A percentile compares a stretch with the other conserved stretches of the same genome.
Conservation (phyloP, 2,113 vertebrate species). For the Mustela lutreola region DNA sequence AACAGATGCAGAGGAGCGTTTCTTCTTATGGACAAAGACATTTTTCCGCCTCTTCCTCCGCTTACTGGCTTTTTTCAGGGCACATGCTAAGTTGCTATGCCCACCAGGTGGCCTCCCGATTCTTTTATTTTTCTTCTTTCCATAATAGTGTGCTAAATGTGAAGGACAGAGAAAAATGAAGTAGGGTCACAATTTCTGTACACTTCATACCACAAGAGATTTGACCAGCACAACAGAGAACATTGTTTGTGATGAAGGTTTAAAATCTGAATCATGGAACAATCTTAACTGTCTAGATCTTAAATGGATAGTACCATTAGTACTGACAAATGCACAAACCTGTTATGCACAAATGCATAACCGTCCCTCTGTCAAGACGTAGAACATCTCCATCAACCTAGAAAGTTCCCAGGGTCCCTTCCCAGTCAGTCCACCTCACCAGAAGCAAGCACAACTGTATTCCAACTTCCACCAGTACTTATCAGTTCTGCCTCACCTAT, state of each 20-base stretch:
- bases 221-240: not conserved
- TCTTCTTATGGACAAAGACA: slow-evolving; percentile 98
- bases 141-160: slow-evolving; percentile 95
- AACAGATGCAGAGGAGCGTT: slow-evolving; percentile 94
- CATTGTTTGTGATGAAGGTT: slow-evolving; percentile 6
- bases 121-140: slow-evolving; percentile 96
- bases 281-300: not conserved
- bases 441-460: not conserved
- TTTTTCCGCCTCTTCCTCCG: slow-evolving; percentile 97
- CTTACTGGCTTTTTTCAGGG: slow-evolving; percentile 95
- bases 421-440: not conserved
- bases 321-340: slow-evolving; percentile 21
- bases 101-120: slow-evolving; percentile 95
- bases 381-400: not conserved
- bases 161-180: slow-evolving; percentile 74
- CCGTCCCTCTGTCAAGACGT: not conserved
- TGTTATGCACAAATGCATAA: slow-evolving; percentile 9
- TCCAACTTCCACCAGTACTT: not conserved
- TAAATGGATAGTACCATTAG: not conserved
- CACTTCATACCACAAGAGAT: slow-evolving; percentile 24
- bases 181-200: slow-evolving; percentile 54
- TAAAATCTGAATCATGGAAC: not conserved
- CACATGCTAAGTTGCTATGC: slow-evolving; percentile 95
- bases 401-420: not conserved
- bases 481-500: not conserved